A percentile compares a stretch with the other conserved stretches of the same genome.
These are phyloP conservation scores for Hypselothyrea guttata DNA, from an alignment of 2,888 invertebrate genomes.

Conservation along the genomic window DNA sequence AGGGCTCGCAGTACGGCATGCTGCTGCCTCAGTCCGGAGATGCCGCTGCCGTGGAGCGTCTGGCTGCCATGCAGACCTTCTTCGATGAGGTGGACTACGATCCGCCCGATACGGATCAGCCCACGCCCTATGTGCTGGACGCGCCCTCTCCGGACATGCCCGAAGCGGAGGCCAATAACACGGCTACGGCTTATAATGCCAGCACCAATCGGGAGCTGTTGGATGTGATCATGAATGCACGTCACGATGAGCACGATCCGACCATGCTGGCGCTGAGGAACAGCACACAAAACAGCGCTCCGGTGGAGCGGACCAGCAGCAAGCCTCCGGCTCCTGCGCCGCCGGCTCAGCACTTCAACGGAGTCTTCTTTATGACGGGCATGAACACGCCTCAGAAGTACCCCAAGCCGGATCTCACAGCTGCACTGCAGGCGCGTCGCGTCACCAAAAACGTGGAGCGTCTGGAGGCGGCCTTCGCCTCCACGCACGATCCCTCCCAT, in stretches of 20 bases:
- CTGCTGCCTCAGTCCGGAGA: constrained; percentile 82
- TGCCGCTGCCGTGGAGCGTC: constrained; percentile 60
- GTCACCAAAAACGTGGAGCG: constrained; percentile 90
- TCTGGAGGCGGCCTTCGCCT: constrained; percentile 84
- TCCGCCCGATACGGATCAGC: constrained; percentile 62
- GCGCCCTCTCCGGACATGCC: constrained; percentile 71
- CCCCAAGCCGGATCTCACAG: constrained; percentile 82
- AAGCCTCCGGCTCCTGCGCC: constrained; percentile 69
- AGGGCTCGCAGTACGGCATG: constrained; percentile 81
- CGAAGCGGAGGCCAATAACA: constrained; percentile 65
- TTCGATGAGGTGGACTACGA: constrained; percentile 79
- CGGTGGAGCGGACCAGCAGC: constrained; percentile 13
- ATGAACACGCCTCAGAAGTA: constrained; percentile 83
- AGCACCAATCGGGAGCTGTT: constrained; percentile 84
- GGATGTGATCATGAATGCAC: constrained; percentile 84
- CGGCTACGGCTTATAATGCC: constrained; percentile 72
- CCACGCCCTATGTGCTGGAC: constrained; percentile 60
- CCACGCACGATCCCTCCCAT: constrained; percentile 50
- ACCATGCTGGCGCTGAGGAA: constrained; percentile 81
- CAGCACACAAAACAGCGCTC: constrained; percentile 48
- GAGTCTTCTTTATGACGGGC: constrained; percentile 85
- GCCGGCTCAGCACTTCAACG: constrained; percentile 84
- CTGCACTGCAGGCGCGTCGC: constrained; percentile 85
- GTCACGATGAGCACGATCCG: constrained; percentile 82
- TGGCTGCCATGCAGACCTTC: constrained; percentile 78